Evolutionary conservation across 2,888 invertebrate species (phyloP), one percentile per base, ranked within the genome.

Genomic region (Geotrupes spiniger): DNA sequence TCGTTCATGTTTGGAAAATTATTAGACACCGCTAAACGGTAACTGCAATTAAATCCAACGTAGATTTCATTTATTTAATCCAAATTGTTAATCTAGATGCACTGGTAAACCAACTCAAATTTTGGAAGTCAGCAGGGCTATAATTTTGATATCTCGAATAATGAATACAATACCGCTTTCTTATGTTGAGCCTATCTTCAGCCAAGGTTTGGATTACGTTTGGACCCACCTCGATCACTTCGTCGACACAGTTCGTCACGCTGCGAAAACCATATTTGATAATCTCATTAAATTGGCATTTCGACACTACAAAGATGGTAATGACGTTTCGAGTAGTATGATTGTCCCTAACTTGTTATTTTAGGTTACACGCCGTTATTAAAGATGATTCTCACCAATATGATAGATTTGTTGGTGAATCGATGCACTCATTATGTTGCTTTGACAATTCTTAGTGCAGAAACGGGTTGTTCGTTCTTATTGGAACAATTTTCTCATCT

Each of bases 191-290:
- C 58, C 63, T 26, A 55, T 72, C 15, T 66, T 72, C 12, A 61
- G 64, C 28, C 54, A 59, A 59, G 69, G 75, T 15, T 71, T 68
- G 51, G 64, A 68, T 14, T 83, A 79, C 65, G 72, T 79, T 14
- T 79, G 82, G 76, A 66, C 74, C 0, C 80, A 83, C 58, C 68
- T 84, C 36, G 83, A 84, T 39, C 82, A 84, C 69, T 76, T 77
- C 60, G 76, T 83, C 65, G 86, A 87, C 63, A 80, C 81, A 54
- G 83, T 87, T 15, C 49, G 52, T 10, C 43, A 39, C 10, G 52
- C 56, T 5, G 44, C 57, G 80, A 78, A 76, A 14, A 78, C 79
- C 52, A 68, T 79, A 15, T 66, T 80, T 47, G 67, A 66, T 2
- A 75, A 76, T 59, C 59, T 79, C 8, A 63, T 78, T 15, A 69